Conservation (phyloP, 2,113 vertebrate species). For the Pholis gunnellus region DNA sequence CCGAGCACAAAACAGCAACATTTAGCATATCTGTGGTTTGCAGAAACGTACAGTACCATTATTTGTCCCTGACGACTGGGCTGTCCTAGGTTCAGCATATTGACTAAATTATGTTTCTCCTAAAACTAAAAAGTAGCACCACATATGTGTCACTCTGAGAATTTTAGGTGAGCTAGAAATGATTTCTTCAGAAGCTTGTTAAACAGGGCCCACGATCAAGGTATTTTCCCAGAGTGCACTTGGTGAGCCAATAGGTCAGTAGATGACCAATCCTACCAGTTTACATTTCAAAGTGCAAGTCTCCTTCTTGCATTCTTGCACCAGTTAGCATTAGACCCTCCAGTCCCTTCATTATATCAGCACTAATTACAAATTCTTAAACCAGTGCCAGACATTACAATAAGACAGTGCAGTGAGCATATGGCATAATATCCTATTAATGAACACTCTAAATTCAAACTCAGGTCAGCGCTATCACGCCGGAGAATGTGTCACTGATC, state of each 20-base stretch:
- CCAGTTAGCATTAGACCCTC: constrained; percentile 92
- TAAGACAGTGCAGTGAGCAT: constrained; percentile 97
- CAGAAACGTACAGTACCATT: background rate
- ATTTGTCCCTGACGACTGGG: background rate
- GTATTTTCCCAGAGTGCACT: constrained; percentile 35
- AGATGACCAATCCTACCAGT: constrained; percentile 48
- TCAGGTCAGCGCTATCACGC: constrained; percentile 96
- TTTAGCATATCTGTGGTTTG: background rate
- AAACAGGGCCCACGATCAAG: background rate
- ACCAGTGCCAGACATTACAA: constrained; percentile 96
- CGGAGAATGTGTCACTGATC: constrained; percentile 92
- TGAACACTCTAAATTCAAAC: constrained; percentile 99
- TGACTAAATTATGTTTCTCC: constrained; percentile 7
- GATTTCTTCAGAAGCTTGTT: constrained; percentile 6
- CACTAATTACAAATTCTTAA: constrained; percentile 99
- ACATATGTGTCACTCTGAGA: background rate
- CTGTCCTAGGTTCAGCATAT: constrained; percentile 2
- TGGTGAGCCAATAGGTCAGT: constrained; percentile 49
- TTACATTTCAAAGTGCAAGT: constrained; percentile 83
- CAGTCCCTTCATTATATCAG: constrained; percentile 98
- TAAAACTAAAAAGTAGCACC: background rate
- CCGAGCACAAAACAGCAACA: background rate
- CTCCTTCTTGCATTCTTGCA: constrained; percentile 84
- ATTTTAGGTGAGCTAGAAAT: background rate
- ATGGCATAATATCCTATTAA: constrained; percentile 99